Base-by-base conservation (phyloP, 2,888 invertebrate genomes). In the Serrognathus titanus region DNA sequence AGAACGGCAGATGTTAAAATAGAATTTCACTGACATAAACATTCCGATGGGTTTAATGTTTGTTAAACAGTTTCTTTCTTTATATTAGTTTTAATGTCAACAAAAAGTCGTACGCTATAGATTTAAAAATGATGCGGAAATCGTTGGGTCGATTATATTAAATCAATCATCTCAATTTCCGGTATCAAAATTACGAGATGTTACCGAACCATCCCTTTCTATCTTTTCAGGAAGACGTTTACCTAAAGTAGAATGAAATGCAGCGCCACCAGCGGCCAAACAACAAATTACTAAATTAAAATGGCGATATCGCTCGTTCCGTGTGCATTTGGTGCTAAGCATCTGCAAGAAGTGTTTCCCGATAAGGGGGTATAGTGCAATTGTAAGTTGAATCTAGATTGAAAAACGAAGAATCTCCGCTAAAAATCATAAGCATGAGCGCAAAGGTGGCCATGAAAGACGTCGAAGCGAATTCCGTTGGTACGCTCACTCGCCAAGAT, bases 251-350 rank as follows among this genome's bases (percentile, higher is more conserved):
- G 24, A 31, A 31, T 47, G 53, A 57, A 56, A 48, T 43, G 48
- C 48, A 59, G 59, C 59, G 61, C 53, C 55, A 49, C 55, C 57
- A 51, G 51, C 51, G 62, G 61, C 51, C 41, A 55, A 55, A 51
- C 59, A 59, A 36, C 48, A 46, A 63, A 60, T 58, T 61, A 63
- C 49, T 54, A 59, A 64, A 63, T 62, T 63, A 77, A 78, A 78
- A 78, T 78, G 78, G 78, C 77, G 77, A 72, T 71, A 68, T 72
- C 66, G 72, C 62, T 69, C 53, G 61, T 66, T 67, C 68, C 68
- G 73, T 69, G 77, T 76, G 61, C 70, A 73, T 65, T 75, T 72
- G 71, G 65, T 69, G 62, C 65, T 60, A 64, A 65, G 62, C 63
- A 69, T 60, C 58, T 67, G 56, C 60, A 61, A 52, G 55, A 63